Percentiles rank a stretch among this genome's conserved stretches.
These are phyloP conservation scores for Triops longicaudatus DNA, from an alignment of 1,140 invertebrate genomes.

Conservation along the genomic window DNA sequence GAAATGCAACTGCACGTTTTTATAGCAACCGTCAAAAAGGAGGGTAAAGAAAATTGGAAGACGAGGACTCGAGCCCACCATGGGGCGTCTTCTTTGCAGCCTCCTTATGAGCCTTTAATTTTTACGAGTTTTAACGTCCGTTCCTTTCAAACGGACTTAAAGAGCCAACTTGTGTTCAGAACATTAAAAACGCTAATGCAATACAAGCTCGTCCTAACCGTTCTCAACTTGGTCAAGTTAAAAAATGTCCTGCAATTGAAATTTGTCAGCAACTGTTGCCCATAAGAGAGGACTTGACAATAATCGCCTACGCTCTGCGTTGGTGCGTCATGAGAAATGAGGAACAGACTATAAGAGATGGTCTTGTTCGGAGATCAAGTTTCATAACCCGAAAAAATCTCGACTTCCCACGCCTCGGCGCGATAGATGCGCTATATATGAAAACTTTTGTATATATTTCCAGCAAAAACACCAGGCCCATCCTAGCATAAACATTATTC, in stretches of 20 bases:
- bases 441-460: background rate
- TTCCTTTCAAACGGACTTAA: background rate
- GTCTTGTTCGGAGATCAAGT: background rate
- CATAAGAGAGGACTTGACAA: background rate
- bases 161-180: background rate
- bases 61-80: background rate
- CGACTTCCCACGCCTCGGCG: background rate
- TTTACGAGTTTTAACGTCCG: background rate
- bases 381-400: background rate
- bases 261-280: background rate
- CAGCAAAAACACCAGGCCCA: background rate
- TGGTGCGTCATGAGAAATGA: background rate
- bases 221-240: background rate
- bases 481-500: background rate
- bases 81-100: background rate
- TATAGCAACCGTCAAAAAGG: background rate
- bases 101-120: conserved; percentile 8
- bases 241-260: too few species aligned
- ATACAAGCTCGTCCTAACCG: background rate
- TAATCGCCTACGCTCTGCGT: background rate
- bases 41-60: background rate
- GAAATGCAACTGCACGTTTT: background rate
- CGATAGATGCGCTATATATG: background rate
- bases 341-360: background rate
- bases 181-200: background rate